Conservation (phyloP, 2,888 invertebrate species). For the Polydesmus complanatus region DNA sequence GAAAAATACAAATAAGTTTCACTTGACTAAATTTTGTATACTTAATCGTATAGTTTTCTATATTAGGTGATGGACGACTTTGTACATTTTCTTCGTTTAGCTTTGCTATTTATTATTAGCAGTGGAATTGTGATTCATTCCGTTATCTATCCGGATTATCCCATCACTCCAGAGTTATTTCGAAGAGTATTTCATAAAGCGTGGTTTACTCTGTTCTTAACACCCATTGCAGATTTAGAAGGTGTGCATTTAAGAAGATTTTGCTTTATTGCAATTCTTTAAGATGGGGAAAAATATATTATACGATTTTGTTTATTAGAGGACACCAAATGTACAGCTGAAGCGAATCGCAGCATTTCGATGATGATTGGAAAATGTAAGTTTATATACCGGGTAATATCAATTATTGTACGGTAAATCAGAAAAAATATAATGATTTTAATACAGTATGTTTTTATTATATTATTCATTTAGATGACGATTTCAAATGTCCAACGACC, state of each 20-base stretch:
- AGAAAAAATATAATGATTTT: too few species aligned
- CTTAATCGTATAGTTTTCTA: neutral
- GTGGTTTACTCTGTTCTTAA: constrained; percentile 34
- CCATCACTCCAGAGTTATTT: constrained; percentile 27
- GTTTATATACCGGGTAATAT: too few species aligned
- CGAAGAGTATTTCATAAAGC: constrained; percentile 32
- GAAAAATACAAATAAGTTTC: too few species aligned
- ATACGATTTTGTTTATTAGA: too few species aligned
- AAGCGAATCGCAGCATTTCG: neutral
- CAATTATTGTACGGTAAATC: too few species aligned
- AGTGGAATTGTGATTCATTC: constrained; percentile 34
- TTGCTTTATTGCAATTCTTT: too few species aligned
- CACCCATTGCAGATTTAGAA: constrained; percentile 29
- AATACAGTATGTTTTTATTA: neutral
- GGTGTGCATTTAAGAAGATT: too few species aligned
- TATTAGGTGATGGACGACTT: constrained; percentile 31
- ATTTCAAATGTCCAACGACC: constrained; percentile 19
- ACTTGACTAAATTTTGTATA: neutral
- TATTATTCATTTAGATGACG: constrained; percentile 17
- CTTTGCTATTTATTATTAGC: constrained; percentile 30
- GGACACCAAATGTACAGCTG: too few species aligned
- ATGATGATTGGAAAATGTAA: neutral
- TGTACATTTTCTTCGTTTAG: constrained; percentile 31
- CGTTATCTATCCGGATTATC: constrained; percentile 35
- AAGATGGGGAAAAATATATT: too few species aligned